Percentiles rank a stretch among this genome's conserved stretches.
These are phyloP conservation scores for Subanguina moxae DNA, from an alignment of 1,140 invertebrate genomes.

Conservation along the genomic window DNA sequence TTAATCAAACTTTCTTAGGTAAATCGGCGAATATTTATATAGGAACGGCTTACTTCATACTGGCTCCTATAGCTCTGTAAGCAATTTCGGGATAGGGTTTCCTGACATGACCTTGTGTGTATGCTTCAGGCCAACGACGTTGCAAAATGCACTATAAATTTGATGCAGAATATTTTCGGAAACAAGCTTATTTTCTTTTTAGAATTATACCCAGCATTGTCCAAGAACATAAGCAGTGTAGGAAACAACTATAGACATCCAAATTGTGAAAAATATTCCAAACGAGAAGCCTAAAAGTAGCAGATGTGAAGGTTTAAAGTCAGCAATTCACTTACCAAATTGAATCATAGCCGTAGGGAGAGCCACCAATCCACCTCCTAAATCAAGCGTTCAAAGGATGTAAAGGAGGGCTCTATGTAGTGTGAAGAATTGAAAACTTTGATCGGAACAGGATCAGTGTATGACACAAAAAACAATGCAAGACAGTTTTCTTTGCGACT, in stretches of 20 bases:
- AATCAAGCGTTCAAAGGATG: not conserved
- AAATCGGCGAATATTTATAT: not conserved
- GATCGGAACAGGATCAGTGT: not conserved
- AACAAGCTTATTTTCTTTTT: no score
- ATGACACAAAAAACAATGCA: no score
- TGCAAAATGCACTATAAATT: constrained; percentile 4
- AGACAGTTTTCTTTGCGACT: no score
- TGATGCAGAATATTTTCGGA: no score
- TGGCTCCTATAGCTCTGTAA: constrained; percentile 7
- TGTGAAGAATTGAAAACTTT: not conserved
- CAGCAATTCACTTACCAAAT: constrained; percentile 12
- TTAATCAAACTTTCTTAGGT: no score
- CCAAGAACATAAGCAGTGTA: constrained; percentile 18
- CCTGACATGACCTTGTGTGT: constrained; percentile 2
- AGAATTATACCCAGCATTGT: constrained; percentile 11
- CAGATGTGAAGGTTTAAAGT: not conserved
- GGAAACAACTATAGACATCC: constrained; percentile 9
- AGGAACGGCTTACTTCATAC: constrained; percentile 3
- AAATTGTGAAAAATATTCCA: constrained; percentile 5
- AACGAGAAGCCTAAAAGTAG: not conserved
- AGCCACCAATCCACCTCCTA: constrained; percentile 20
- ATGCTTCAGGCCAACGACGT: constrained; percentile 14
- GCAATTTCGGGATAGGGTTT: constrained; percentile 18
- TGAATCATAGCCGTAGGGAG: constrained; percentile 16
- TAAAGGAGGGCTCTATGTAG: not conserved